Evolutionary conservation across 2,888 invertebrate genomes (phyloP), one percentile per base, ranked within the genome.

Genomic region (Eupithecia subumbrata): DNA sequence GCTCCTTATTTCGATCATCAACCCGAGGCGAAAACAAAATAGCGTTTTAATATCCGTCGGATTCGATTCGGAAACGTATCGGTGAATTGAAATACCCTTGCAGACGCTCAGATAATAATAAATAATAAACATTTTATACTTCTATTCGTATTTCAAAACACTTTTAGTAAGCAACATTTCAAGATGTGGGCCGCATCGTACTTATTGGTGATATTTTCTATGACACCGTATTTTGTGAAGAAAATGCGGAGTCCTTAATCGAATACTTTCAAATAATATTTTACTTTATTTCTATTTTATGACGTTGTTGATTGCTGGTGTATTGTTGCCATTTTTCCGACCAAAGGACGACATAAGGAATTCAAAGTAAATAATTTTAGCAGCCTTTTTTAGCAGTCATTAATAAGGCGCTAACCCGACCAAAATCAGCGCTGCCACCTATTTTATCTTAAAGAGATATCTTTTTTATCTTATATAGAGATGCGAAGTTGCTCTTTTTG

Each of bases 271-370:
- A 90, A 90, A 80, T 93, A 87, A 77, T 79, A 90, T 81, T 87
- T 87, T 3, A 84, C 88, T 79, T 91, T 89, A 72, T 60, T 91
- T 86, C 74, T 91, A 91, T 76, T 82, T 89, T 8, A 72, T 79
- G 30, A 83, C 86, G 7, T 86, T 86, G 0, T 2, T 85, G 0
- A 14, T 88, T 4, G 76, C n/a, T 0, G 83, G 81, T 69, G 76
- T 91, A 4, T 78, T 91, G 43, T 90, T 88, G 88, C 93, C 93
- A 0, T 81, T 84, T n/a, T 76, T 92, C 0, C 86, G 84, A 5
- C 92, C 92, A 3, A 90, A 81, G 80, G 87, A 89, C 82, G 87
- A 89, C 82, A 90, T 93, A 12, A 88, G 84, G 72, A 95, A 95
- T 84, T 84, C 90, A 30, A 87, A 87, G 95, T 95, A 85, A 92